These are phyloP conservation scores for Tipula unca DNA, from an alignment of 2,888 invertebrate genomes.

Conservation along the genomic window DNA sequence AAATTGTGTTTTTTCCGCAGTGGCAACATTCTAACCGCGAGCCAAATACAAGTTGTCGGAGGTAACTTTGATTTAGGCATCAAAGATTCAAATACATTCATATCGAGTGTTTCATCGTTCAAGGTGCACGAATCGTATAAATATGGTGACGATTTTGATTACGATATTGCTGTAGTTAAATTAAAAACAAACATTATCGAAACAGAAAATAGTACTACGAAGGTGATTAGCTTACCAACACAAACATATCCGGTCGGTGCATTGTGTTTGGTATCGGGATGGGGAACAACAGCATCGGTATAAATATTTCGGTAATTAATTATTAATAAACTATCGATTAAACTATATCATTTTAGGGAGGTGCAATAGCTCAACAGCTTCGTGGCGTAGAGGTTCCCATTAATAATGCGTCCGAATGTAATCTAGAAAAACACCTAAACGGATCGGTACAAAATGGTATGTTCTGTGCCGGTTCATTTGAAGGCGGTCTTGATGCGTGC, in stretches of 20 bases:
- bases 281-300: conserved; percentile 21
- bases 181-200: not conserved
- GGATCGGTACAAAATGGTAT: conserved; percentile 18
- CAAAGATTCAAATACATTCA: not conserved
- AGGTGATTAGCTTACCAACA: not conserved
- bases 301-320: not conserved
- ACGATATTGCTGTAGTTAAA: not conserved
- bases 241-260: not conserved
- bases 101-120: not conserved
- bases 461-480: conserved; percentile 22
- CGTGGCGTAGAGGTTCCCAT: not conserved
- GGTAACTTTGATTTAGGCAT: not conserved
- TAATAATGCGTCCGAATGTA: conserved; percentile 15
- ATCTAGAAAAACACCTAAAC: not conserved
- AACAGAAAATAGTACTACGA: not conserved
- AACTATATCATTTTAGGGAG: not conserved
- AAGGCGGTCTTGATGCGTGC: conserved; percentile 21
- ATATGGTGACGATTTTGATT: not conserved
- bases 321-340: not conserved
- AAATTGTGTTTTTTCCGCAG: not conserved
- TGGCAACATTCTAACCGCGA: not conserved
- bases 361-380: not conserved
- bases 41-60: not conserved
- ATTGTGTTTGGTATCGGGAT: conserved; percentile 18
- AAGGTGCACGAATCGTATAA: not conserved